Conservation (phyloP, 2,888 invertebrate genomes). For the Galeruca laticollis region DNA sequence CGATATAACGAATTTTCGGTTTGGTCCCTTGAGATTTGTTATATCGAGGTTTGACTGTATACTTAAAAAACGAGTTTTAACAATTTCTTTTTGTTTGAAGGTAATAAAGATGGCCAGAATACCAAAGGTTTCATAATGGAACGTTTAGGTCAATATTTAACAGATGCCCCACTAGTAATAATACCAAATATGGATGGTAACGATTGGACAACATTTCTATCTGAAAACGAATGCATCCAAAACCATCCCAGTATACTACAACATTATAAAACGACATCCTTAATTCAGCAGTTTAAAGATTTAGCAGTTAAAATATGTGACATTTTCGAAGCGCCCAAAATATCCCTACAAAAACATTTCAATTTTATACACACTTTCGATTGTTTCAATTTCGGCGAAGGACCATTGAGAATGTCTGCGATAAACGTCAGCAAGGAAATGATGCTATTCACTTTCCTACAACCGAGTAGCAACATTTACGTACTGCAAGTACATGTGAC, state of each 20-base stretch:
- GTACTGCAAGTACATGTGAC: constrained; percentile 68
- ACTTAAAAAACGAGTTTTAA: background rate
- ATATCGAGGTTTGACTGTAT: too few species aligned
- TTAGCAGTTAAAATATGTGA: constrained; percentile 75
- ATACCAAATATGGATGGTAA: constrained; percentile 79
- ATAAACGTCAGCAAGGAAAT: constrained; percentile 69
- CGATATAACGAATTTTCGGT: too few species aligned
- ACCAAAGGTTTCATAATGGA: constrained; percentile 81
- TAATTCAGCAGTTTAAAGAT: constrained; percentile 84
- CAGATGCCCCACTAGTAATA: constrained; percentile 79
- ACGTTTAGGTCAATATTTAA: constrained; percentile 90
- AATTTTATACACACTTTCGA: constrained; percentile 69
- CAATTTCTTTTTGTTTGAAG: constrained; percentile 23
- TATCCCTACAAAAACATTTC: constrained; percentile 75
- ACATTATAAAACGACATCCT: constrained; percentile 80
- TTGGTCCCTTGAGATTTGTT: too few species aligned
- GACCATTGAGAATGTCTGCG: constrained; percentile 67
- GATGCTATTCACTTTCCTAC: constrained; percentile 70
- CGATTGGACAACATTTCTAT: constrained; percentile 82
- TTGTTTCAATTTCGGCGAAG: constrained; percentile 53
- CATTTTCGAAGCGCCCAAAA: constrained; percentile 77
- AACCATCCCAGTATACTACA: constrained; percentile 81
- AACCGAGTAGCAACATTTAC: constrained; percentile 67
- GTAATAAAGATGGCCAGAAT: constrained; percentile 42
- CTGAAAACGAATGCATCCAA: constrained; percentile 78